Evolutionary conservation across 2,113 vertebrate species (phyloP).

Genomic region (Alexandromys fortis): DNA sequence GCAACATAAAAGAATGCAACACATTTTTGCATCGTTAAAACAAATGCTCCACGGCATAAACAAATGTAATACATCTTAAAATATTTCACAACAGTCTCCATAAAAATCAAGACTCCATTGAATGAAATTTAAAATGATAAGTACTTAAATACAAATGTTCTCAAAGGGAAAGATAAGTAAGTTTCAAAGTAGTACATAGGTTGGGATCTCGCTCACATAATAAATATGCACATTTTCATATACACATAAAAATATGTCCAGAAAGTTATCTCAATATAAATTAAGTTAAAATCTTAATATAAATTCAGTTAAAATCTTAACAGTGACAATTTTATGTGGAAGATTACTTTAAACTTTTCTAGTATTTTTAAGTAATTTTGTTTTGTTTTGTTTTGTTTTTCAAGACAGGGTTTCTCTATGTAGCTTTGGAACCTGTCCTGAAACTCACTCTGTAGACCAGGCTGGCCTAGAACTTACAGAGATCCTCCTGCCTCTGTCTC

Average conservation of each 20-base stretch:
- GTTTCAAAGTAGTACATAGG: not conserved
- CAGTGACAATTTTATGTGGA: not conserved
- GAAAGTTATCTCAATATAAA: conserved; percentile 14
- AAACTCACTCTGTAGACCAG: not conserved
- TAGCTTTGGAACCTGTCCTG: not conserved
- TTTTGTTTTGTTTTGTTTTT: not conserved
- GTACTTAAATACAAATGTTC: conserved; percentile 15
- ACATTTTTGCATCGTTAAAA: too few species aligned
- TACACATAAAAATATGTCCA: not conserved
- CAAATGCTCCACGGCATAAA: too few species aligned
- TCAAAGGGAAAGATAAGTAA: not conserved
- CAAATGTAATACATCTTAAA: too few species aligned
- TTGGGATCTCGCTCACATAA: not conserved
- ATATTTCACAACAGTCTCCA: not conserved
- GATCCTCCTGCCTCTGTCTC: not conserved
- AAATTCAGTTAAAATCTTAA: not conserved
- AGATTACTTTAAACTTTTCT: not conserved
- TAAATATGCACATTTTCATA: not conserved
- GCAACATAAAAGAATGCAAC: too few species aligned
- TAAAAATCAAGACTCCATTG: not conserved
- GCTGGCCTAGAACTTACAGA: not conserved
- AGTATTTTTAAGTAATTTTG: too few species aligned
- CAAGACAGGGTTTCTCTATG: not conserved
- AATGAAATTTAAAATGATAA: not conserved
- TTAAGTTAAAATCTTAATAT: conserved; percentile 28